These are phyloP conservation scores for Spizaetus ornatus DNA, from an alignment of 2,113 vertebrate species.

Conservation along the genomic window DNA sequence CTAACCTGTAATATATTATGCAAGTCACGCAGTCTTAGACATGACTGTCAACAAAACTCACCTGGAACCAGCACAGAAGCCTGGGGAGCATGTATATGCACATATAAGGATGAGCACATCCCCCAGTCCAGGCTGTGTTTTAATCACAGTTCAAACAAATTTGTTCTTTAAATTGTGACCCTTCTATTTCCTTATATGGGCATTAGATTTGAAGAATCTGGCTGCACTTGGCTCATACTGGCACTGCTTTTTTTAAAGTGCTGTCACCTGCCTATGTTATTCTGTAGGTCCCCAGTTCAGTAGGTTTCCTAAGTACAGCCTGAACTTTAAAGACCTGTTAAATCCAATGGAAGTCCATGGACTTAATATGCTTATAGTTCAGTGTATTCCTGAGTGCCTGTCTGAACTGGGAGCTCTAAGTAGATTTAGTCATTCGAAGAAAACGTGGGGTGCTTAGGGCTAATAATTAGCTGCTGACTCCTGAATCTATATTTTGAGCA, in stretches of 20 bases:
- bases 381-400: background rate
- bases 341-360: background rate
- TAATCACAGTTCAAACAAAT: background rate
- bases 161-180: background rate
- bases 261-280: background rate
- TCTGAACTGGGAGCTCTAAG: background rate
- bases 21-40: fast-evolving
- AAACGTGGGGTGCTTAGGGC: background rate
- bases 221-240: background rate
- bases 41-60: background rate
- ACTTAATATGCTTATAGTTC: conserved; percentile 22
- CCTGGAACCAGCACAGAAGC: background rate
- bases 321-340: conserved; percentile 27
- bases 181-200: background rate
- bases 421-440: background rate
- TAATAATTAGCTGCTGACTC: background rate
- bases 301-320: background rate
- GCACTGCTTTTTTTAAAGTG: background rate
- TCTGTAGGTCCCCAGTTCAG: background rate
- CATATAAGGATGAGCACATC: background rate
- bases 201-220: background rate
- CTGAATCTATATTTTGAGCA: background rate
- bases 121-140: background rate
- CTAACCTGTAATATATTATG: background rate
- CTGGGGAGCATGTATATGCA: background rate